Percentiles rank a stretch among this genome's conserved stretches.
Evolutionary conservation across 2,888 invertebrate species (phyloP).

Genomic region (Microctonus hyperodae): DNA sequence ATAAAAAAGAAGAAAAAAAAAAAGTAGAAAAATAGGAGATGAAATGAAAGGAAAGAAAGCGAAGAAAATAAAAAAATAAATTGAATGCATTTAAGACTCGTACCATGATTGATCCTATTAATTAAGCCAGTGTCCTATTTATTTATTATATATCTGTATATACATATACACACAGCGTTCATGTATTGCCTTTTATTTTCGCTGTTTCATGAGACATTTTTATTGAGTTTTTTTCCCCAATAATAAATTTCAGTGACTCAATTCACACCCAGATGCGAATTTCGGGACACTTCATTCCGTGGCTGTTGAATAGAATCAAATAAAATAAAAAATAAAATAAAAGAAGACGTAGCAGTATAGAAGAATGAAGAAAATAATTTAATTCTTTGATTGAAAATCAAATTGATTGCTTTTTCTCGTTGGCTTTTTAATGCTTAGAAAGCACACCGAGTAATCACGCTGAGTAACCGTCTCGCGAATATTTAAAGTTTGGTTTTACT

Average conservation of each 20-base stretch:
- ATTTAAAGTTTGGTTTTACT: conserved; percentile 57
- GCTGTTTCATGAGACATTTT: conserved; percentile 29
- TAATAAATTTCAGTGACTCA: conserved; percentile 27
- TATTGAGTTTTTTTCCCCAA: conserved; percentile 23
- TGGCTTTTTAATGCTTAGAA: conserved; percentile 30
- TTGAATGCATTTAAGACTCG: conserved; percentile 1
- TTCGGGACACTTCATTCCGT: conserved; percentile 14
- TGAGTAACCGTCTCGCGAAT: conserved; percentile 54
- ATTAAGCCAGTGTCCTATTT: conserved; percentile 17
- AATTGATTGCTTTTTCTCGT: conserved; percentile 24
- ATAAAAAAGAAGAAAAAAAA: conserved; percentile 3
- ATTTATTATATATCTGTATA: neutral
- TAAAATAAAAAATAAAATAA: conserved; percentile 5
- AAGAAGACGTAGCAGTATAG: neutral
- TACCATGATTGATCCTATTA: conserved; percentile 25
- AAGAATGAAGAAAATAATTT: conserved; percentile 26
- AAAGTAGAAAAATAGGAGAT: conserved; percentile 12
- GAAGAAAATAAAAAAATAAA: neutral
- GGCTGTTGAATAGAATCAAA: conserved; percentile 21
- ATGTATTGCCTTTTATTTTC: conserved; percentile 23
- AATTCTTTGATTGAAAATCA: conserved; percentile 32
- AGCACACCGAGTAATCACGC: conserved; percentile 44
- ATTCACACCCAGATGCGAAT: conserved; percentile 28
- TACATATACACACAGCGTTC: neutral
- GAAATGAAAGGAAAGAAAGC: neutral